A percentile compares a stretch with the other conserved stretches of the same genome.
These are phyloP conservation scores for Phainopepla nitens DNA, from an alignment of 2,113 vertebrate species.

Conservation along the genomic window DNA sequence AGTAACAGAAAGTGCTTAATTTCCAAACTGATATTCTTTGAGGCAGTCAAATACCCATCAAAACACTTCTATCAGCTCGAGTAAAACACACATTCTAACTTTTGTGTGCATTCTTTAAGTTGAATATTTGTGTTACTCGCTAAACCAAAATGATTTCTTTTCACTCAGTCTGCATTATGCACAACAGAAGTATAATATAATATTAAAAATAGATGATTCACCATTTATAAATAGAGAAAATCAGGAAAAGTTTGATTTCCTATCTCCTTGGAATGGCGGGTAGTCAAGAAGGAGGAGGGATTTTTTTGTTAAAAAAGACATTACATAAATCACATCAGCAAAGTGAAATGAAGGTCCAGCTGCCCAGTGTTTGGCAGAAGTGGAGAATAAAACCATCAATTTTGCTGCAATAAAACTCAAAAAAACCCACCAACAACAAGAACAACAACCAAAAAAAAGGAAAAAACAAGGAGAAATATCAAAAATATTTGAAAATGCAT, in stretches of 20 bases:
- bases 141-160: not conserved
- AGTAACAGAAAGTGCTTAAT: not conserved
- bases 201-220: not conserved
- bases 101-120: not conserved
- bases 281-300: not conserved
- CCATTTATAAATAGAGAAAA: not conserved
- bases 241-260: not conserved
- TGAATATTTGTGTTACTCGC: not conserved
- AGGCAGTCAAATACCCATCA: not conserved
- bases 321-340: not conserved
- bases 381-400: not conserved
- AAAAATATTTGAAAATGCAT: not conserved
- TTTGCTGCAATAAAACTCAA: not conserved
- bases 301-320: no score
- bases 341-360: not conserved
- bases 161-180: not conserved
- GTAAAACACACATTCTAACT: not conserved
- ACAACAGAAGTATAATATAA: not conserved
- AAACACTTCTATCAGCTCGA: not conserved
- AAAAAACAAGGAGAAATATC: rapidly evolving
- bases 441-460: no score
- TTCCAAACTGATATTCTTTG: not conserved
- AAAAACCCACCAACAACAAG: no score
- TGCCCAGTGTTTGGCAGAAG: not conserved
- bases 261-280: not conserved